Percentiles rank a stretch among this genome's conserved stretches.
These are phyloP conservation scores for Acromyrmex echinatior DNA, from an alignment of 1,140 invertebrate species.

Conservation along the genomic window DNA sequence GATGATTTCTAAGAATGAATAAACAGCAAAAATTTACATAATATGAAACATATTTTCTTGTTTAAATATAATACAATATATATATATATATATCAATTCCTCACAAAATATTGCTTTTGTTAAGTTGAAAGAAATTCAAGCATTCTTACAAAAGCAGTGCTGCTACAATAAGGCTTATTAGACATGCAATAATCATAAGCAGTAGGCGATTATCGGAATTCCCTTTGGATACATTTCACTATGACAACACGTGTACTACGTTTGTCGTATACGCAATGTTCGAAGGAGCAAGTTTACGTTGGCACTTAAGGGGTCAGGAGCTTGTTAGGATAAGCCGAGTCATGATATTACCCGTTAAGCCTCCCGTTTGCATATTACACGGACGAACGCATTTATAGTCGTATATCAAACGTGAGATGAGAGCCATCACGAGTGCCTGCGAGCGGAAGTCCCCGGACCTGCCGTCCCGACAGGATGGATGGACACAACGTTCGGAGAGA, in stretches of 20 bases:
- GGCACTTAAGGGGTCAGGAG: slow-evolving; percentile 34
- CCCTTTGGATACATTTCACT: slow-evolving; percentile 6
- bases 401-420: slow-evolving; percentile 61
- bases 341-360: slow-evolving; percentile 69
- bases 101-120: neutral
- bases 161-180: neutral
- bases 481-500: slow-evolving; percentile 32
- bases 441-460: slow-evolving; percentile 55
- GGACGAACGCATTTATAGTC: slow-evolving; percentile 57
- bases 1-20: neutral
- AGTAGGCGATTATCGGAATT: neutral
- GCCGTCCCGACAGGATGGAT: slow-evolving; percentile 60
- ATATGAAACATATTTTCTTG: neutral
- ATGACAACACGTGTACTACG: neutral
- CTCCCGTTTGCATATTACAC: slow-evolving; percentile 58
- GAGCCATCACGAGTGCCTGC: slow-evolving; percentile 31
- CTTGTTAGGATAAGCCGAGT: slow-evolving; percentile 33
- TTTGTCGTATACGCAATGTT: neutral
- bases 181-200: neutral
- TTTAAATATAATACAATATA: too few relatives aligned
- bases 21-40: neutral
- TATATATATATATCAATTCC: too few relatives aligned
- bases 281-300: slow-evolving; percentile 38
- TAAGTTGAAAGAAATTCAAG: neutral
- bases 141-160: neutral